Percentiles rank a stretch among this genome's conserved stretches.
phyloP scores from a whole-genome alignment of 2,113 vertebrate genomes.

The Sciurus niger region DNA sequence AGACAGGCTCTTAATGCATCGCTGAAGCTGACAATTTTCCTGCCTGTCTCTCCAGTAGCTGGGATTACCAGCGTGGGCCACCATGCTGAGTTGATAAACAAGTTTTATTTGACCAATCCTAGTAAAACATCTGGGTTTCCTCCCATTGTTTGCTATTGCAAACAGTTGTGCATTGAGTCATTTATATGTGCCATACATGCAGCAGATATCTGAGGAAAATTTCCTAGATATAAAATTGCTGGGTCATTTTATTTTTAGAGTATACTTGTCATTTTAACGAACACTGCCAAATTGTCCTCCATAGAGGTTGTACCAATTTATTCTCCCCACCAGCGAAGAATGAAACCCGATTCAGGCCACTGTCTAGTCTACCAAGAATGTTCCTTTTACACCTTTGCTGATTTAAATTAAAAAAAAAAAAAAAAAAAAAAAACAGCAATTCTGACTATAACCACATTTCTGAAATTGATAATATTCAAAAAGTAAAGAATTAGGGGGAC shows the following conservation, averaged over 20 bases:
- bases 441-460: background rate
- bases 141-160: background rate
- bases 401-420: slow-evolving; percentile 17
- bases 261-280: background rate
- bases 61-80: no score
- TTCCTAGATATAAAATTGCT: slow-evolving; percentile 13
- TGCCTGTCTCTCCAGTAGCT: no score
- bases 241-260: background rate
- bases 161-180: background rate
- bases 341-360: background rate
- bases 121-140: slow-evolving; percentile 22
- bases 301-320: background rate
- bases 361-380: background rate
- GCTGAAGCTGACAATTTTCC: no score
- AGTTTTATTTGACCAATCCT: slow-evolving; percentile 13
- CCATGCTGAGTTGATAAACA: no score
- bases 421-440: slow-evolving; percentile 9
- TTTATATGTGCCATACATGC: background rate
- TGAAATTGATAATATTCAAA: background rate
- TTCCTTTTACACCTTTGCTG: slow-evolving; percentile 21
- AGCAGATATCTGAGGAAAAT: background rate
- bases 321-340: background rate
- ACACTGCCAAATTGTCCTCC: background rate
- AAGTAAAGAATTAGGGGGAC: no score
- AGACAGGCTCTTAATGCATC: no score